phyloP scores from a whole-genome alignment of 2,797 vertebrate species.

The Protonibea diacanthus region DNA sequence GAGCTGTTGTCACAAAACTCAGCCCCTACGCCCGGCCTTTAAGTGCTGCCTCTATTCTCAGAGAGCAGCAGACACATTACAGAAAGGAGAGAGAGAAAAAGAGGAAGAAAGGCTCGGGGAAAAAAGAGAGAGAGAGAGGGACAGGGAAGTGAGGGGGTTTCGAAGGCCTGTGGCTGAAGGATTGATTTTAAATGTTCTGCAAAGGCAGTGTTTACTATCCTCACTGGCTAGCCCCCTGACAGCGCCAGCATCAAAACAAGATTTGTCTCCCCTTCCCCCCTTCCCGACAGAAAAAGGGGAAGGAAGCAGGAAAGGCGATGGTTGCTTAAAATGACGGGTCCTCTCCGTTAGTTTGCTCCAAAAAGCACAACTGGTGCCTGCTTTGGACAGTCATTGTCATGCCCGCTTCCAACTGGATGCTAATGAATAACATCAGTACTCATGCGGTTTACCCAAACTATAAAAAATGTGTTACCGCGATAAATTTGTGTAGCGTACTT shows the following conservation, averaged over 20 bases:
- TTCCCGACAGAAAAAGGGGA: conserved; percentile 35
- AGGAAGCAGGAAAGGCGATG: conserved; percentile 46
- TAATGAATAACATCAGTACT: neutral
- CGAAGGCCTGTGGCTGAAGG: conserved; percentile 80
- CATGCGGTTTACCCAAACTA: neutral
- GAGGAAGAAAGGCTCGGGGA: conserved; percentile 59
- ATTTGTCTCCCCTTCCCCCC: conserved; percentile 66
- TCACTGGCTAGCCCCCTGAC: conserved; percentile 79
- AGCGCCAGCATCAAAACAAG: conserved; percentile 81
- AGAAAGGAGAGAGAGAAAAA: conserved; percentile 63
- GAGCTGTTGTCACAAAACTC: conserved; percentile 79
- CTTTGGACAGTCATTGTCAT: conserved; percentile 4
- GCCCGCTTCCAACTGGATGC: neutral
- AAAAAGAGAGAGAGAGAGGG: conserved; percentile 42
- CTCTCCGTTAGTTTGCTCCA: conserved; percentile 31
- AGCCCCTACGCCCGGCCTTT: conserved; percentile 72
- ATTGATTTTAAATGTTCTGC: conserved; percentile 87
- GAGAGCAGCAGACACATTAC: conserved; percentile 79
- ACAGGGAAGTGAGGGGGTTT: conserved; percentile 47
- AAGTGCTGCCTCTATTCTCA: conserved; percentile 81
- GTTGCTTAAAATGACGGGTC: conserved; percentile 52
- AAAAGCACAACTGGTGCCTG: conserved; percentile 26
- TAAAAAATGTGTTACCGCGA: neutral
- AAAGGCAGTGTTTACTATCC: conserved; percentile 83
- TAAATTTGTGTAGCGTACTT: neutral